phyloP scores from a whole-genome alignment of 2,888 invertebrate genomes.

The Plusia festucae region DNA sequence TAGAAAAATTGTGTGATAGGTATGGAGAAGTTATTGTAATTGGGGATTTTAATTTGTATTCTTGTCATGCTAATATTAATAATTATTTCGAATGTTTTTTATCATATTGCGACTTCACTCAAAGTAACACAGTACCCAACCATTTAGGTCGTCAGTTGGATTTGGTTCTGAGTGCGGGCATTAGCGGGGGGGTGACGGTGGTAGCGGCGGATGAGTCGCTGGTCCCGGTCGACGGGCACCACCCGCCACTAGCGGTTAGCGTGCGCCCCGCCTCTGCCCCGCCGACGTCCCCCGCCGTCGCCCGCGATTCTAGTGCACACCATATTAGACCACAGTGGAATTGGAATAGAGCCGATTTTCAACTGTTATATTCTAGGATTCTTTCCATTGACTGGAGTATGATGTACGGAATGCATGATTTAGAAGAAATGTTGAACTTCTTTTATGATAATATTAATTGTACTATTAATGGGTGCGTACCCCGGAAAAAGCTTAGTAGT shows the following conservation, averaged over 20 bases:
- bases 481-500: neutral
- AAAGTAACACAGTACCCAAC: too few relatives aligned
- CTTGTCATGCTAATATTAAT: too few relatives aligned
- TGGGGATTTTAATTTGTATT: too few relatives aligned
- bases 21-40: too few relatives aligned
- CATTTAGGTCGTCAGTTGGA: too few relatives aligned
- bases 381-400: conserved; percentile 10
- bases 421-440: neutral
- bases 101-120: too few relatives aligned
- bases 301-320: neutral
- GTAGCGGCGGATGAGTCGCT: conserved; percentile 2
- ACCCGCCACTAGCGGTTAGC: conserved; percentile 35
- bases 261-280: neutral
- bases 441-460: conserved; percentile 6
- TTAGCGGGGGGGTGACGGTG: neutral
- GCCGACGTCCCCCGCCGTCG: neutral
- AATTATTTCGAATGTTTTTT: too few relatives aligned
- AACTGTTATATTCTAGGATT: conserved; percentile 8
- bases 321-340: conserved; percentile 22
- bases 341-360: conserved; percentile 18
- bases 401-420: conserved; percentile 13
- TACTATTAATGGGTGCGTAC: conserved; percentile 7
- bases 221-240: conserved; percentile 5
- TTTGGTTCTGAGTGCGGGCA: conserved; percentile 10
- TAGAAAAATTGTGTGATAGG: too few relatives aligned